Evolutionary conservation across 2,113 vertebrate genomes (phyloP).

Genomic region (Sinocyclocheilus rhinocerous): DNA sequence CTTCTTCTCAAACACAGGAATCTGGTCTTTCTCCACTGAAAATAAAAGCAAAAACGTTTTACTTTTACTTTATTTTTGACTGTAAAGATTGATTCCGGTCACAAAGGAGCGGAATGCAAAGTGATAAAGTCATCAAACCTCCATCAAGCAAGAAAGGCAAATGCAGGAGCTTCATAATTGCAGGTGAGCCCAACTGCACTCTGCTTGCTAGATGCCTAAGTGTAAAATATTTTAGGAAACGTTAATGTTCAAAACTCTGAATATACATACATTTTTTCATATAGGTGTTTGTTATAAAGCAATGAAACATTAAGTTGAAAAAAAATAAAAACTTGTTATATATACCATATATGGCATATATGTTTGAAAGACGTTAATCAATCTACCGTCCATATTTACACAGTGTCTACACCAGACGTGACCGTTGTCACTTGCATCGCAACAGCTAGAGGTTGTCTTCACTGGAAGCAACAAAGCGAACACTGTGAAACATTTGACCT

Average conservation of each 20-base stretch:
- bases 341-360: too few species aligned
- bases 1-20: conserved; percentile 73
- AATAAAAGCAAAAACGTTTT: background rate
- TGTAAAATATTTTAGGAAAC: background rate
- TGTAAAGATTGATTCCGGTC: background rate
- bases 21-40: conserved; percentile 68
- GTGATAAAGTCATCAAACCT: conserved; percentile 64
- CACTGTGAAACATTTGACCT: background rate
- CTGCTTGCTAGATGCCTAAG: conserved; percentile 78
- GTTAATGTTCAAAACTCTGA: background rate
- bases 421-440: too few species aligned
- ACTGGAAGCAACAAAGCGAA: too few species aligned
- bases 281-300: background rate
- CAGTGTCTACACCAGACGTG: too few species aligned
- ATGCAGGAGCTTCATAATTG: conserved; percentile 74
- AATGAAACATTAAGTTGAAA: background rate
- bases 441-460: too few species aligned
- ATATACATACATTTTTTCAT: background rate
- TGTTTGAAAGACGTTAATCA: too few species aligned
- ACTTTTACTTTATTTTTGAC: background rate
- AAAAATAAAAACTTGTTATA: too few species aligned
- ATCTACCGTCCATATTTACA: too few species aligned
- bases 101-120: conserved; percentile 29
- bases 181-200: conserved; percentile 82
- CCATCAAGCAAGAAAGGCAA: conserved; percentile 69